phyloP scores from a whole-genome alignment of 1,140 invertebrate genomes.

The Brachionus manjavacas region DNA sequence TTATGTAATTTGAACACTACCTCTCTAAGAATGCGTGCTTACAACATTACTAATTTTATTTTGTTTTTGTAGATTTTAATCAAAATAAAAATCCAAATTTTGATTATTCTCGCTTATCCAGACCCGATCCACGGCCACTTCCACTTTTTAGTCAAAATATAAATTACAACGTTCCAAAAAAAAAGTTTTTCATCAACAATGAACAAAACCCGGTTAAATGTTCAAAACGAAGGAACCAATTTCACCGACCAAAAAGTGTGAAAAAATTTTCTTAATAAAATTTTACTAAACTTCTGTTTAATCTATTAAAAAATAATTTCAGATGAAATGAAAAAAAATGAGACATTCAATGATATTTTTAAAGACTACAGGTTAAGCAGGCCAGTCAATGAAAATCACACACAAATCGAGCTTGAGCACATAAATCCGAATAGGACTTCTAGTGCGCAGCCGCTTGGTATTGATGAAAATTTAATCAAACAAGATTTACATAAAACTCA shows the following conservation, averaged over 20 bases:
- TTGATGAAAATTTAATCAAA: conserved; percentile 16
- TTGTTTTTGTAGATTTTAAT: not conserved
- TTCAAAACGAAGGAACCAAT: not conserved
- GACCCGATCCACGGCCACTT: not conserved
- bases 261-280: not conserved
- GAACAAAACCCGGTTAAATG: not conserved
- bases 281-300: not conserved
- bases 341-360: not conserved
- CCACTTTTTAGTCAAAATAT: conserved; percentile 12
- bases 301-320: not conserved
- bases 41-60: not conserved
- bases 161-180: conserved; percentile 29
- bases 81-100: not conserved
- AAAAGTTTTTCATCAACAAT: conserved; percentile 14
- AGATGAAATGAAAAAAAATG: not conserved
- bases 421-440: not conserved
- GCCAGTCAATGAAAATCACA: not conserved
- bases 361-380: not conserved
- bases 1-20: not conserved
- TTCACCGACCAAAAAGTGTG: not conserved
- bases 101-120: not conserved
- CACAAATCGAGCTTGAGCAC: not conserved
- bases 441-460: not conserved
- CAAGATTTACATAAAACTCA: conserved; percentile 3
- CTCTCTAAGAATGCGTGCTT: not conserved